A percentile compares a stretch with the other conserved stretches of the same genome.
phyloP scores from a whole-genome alignment of 2,113 vertebrate genomes.

The Microcebus tavaratra region DNA sequence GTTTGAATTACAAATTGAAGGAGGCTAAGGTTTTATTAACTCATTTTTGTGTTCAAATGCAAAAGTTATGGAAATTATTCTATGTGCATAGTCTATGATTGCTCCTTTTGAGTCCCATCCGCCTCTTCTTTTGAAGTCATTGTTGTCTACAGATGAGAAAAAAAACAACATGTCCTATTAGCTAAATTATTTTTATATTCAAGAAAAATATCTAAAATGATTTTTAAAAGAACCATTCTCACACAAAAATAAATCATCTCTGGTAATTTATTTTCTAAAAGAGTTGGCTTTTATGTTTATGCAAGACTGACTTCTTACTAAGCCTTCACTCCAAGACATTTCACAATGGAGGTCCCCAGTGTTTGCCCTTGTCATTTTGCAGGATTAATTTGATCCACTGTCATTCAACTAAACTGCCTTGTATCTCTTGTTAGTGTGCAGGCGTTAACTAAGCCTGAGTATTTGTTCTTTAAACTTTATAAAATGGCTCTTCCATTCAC shows the following conservation, averaged over 20 bases:
- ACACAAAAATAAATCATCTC: constrained; percentile 23
- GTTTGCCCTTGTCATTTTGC: background rate
- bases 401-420: background rate
- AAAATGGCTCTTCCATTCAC: background rate
- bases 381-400: background rate
- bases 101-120: background rate
- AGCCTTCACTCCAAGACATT: background rate
- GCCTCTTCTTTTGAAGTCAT: background rate
- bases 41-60: background rate
- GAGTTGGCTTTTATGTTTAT: background rate
- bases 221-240: background rate
- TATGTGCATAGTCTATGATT: background rate
- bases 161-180: background rate
- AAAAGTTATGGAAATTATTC: background rate
- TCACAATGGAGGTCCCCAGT: background rate
- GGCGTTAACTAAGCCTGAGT: background rate
- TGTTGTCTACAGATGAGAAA: background rate
- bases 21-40: background rate
- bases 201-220: background rate
- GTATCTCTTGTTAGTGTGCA: background rate
- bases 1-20: constrained; percentile 44
- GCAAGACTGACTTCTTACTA: constrained; percentile 29
- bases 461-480: background rate
- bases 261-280: constrained; percentile 16
- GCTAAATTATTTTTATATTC: constrained; percentile 31